Evolutionary conservation across 2,113 vertebrate species (phyloP), one percentile per base, ranked within the genome.

Genomic region (Rhinichthys klamathensis): DNA sequence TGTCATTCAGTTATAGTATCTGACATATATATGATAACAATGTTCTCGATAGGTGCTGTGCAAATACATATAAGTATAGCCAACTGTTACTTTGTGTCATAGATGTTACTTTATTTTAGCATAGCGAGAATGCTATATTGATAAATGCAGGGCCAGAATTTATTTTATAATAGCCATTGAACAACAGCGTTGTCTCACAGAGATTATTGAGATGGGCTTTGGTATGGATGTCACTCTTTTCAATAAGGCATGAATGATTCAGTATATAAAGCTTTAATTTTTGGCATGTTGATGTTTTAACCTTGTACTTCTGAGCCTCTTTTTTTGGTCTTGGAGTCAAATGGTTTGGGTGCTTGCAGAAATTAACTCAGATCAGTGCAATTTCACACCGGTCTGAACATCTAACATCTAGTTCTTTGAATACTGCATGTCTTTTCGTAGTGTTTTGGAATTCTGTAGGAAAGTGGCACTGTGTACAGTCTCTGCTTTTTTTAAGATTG

Each of bases 111-210:
- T 30, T 11, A 76, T 76, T 76, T 61, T 79, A 41, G 13, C 21
- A 3, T 8, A 16, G 32, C 32, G n/a, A 8, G 54, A 38, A n/a
- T 27, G 21, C n/a, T 41, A 25, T 41, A 60, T 25, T 60, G 32
- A 79, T 7, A 56, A 61, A 25, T 79, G 2, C 21, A 60, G 15
- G 38, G 61, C 38, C n/a, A 11, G 30, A 46, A 27, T 18, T 44
- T 0, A 2, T 63, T 80, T 80, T 80, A 27, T 30, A 27, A 65
- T 80, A 65, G 78, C 16, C 38, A 46, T 44, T 65, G 78, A 65
- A 61, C 9, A 80, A 79, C 76, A 61, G 76, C 18, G 35, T 44
- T 80, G 78, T 80, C 58, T 18, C 76, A 80, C 38, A 63, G 35
- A 44, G 51, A 56, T 78, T 63, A 44, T 46, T 30, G 8, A 25